Conservation (phyloP, 2,888 invertebrate genomes). For the Labia minor region DNA sequence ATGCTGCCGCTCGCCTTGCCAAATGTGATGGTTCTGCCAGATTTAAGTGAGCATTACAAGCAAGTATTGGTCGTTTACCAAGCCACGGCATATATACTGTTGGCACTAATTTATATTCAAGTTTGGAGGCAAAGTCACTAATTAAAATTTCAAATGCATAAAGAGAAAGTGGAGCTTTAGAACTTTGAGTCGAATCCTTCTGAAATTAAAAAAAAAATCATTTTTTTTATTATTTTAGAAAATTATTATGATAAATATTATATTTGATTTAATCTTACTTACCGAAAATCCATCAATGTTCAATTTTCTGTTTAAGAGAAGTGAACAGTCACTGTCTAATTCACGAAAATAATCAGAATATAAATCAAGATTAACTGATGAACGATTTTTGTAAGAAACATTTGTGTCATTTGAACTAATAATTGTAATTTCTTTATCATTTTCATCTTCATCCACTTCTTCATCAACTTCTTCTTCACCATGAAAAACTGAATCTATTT, state of each 20-base stretch:
- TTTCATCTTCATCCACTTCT: no score
- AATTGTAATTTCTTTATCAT: no score
- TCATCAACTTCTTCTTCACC: no score
- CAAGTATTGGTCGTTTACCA: background rate
- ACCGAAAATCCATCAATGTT: background rate
- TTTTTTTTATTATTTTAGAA: no score
- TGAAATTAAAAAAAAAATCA: background rate
- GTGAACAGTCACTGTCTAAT: background rate
- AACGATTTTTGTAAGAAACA: no score
- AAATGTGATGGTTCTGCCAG: background rate
- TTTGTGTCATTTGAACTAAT: no score
- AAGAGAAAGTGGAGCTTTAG: background rate
- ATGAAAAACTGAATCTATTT: no score
- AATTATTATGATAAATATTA: no score
- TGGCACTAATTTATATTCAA: background rate
- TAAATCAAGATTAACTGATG: background rate
- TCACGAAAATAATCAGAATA: background rate
- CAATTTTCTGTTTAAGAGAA: background rate
- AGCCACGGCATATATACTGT: background rate
- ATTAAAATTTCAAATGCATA: background rate
- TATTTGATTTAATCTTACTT: background rate
- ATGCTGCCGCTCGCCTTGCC: background rate
- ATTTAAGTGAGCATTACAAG: background rate
- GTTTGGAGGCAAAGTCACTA: background rate
- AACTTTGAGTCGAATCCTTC: background rate